phyloP scores from a whole-genome alignment of 2,797 vertebrate genomes.

The Parotocinclus haroldoi region DNA sequence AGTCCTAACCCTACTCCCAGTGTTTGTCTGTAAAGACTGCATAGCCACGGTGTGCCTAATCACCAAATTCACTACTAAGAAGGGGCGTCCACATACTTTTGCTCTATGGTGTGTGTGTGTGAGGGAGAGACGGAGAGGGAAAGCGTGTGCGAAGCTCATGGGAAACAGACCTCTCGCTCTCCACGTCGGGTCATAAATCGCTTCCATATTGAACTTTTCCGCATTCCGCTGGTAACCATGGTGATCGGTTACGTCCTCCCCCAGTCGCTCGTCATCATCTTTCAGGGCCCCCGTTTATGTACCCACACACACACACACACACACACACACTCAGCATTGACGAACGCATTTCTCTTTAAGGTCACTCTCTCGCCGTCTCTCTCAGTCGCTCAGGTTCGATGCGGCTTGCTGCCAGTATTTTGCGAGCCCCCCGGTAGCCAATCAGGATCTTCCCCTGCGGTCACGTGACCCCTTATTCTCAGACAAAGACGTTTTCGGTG shows the following conservation, averaged over 20 bases:
- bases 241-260: slow-evolving; percentile 7
- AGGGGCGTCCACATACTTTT: slow-evolving; percentile 8
- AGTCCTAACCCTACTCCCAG: no score
- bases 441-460: slow-evolving; percentile 63
- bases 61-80: no score
- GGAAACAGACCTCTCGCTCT: slow-evolving; percentile 12
- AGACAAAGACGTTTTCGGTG: slow-evolving; percentile 75
- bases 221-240: slow-evolving; percentile 32
- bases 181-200: slow-evolving; percentile 31
- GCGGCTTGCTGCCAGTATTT: slow-evolving; percentile 60
- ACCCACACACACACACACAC: slow-evolving; percentile 14
- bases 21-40: no score
- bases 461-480: slow-evolving; percentile 74
- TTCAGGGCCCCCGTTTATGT: neutral
- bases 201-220: slow-evolving; percentile 34
- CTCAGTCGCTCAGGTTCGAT: slow-evolving; percentile 24
- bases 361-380: neutral
- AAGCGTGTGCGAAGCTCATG: slow-evolving; percentile 1
- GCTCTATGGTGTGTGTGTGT: neutral
- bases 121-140: neutral
- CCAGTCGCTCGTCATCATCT: slow-evolving; percentile 8
- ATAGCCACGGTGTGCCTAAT: no score
- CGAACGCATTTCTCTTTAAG: neutral
- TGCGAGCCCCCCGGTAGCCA: slow-evolving; percentile 64
- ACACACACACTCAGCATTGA: slow-evolving; percentile 11